Base-by-base conservation (phyloP, 2,797 vertebrate species). In the Esox lucius region DNA sequence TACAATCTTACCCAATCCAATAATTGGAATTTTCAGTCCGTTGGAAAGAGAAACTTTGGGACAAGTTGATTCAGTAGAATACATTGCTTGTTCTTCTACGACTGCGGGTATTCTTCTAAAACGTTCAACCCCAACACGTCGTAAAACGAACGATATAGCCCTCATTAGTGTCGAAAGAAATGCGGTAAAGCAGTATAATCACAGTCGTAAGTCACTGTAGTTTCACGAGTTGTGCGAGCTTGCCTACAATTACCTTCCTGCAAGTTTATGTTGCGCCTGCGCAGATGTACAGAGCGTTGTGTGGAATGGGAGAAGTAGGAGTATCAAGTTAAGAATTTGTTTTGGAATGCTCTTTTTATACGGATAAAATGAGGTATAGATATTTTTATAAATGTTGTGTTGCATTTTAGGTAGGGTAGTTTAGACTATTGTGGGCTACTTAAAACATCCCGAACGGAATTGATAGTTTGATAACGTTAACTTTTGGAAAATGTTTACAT, bases 11-110 rank as follows among this genome's bases (percentile, higher is more conserved):
- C 89, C 92, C 81, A 94, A 81, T 81, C 92, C 92, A 22, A 91
- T 53, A 24, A 92, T 61, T 16, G 93, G 93, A 72, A 93, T 92
- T 77, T 91, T 86, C 84, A 92, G 84, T 75, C 90, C 87, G 70
- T 91, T 91, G 62, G 90, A 90, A n/a, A 95, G 88, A 76, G 83
- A 74, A 16, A 91, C 84, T n/a, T 76, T 81, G 3, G 92, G 85
- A 86, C 85, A 91, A 22, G 39, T 78, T 73, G 35, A 53, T 70
- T 81, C 49, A 68, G 72, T 22, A 15, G 67, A 70, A 48, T 78
- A 28, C 89, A 87, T 46, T 83, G 48, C 6, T 59, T 17, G 49
- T 19, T 28, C 26, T 31, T 26, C 7, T 51, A 22, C 13, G 42
- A 22, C 5, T 15, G 48, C 22, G 26, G 3, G 26, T 51, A 35